Conservation (phyloP, 2,888 invertebrate species). For the Zootermopsis nevadensis region DNA sequence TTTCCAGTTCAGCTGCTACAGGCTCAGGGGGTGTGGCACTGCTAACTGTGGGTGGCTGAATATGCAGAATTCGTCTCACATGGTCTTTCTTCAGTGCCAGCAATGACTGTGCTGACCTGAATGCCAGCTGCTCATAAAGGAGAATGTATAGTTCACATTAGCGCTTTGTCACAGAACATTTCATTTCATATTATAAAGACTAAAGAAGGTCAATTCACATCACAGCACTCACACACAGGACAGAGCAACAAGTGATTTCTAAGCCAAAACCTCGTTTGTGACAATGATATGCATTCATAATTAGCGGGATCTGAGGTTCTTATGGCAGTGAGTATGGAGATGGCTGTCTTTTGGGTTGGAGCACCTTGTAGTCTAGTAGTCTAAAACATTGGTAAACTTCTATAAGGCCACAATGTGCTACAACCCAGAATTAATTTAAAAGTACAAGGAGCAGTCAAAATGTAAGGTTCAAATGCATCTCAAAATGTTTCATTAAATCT, state of each 20-base stretch:
- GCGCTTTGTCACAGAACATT: not conserved
- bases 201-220: not conserved
- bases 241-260: not conserved
- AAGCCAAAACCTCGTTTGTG: not conserved
- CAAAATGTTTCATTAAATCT: too few species aligned
- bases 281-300: not conserved
- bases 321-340: too few species aligned
- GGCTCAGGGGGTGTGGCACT: slow-evolving; percentile 58
- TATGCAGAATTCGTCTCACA: slow-evolving; percentile 73
- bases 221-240: not conserved
- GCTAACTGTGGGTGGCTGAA: slow-evolving; percentile 59
- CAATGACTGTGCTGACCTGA: slow-evolving; percentile 77
- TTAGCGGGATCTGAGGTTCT: too few species aligned
- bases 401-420: too few species aligned
- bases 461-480: too few species aligned
- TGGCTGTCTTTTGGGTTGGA: too few species aligned
- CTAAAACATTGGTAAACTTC: too few species aligned
- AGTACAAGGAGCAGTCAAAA: too few species aligned
- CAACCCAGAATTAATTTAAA: too few species aligned
- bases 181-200: not conserved
- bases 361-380: too few species aligned
- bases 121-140: slow-evolving; percentile 71
- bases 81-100: slow-evolving; percentile 80
- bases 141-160: not conserved
- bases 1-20: slow-evolving; percentile 65